A percentile compares a stretch with the other conserved stretches of the same genome.
These are phyloP conservation scores for Ochropacha duplaris DNA, from an alignment of 2,888 invertebrate species.

Conservation along the genomic window DNA sequence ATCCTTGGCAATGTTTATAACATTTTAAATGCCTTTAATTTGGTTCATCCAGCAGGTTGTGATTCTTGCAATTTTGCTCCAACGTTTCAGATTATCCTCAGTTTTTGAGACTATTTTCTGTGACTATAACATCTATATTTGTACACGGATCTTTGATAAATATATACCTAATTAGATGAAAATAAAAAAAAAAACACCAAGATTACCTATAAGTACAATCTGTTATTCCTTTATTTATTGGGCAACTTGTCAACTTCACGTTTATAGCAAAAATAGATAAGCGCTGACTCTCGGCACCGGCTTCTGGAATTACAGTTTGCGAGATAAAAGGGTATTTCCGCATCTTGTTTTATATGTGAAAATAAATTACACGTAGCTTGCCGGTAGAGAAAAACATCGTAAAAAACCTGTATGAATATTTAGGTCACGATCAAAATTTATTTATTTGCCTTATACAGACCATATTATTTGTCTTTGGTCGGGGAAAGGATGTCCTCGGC, in stretches of 20 bases:
- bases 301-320: conserved; percentile 4
- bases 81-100: too few species aligned
- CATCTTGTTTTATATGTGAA: not conserved
- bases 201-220: not conserved
- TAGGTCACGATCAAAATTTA: not conserved
- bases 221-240: conserved; percentile 2
- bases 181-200: too few species aligned
- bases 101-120: too few species aligned
- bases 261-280: conserved; percentile 5
- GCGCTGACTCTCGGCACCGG: not conserved
- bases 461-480: too few species aligned
- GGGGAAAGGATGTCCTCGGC: too few species aligned
- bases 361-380: not conserved
- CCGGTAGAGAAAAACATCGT: not conserved
- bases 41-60: too few species aligned
- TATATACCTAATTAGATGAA: too few species aligned
- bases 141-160: too few species aligned
- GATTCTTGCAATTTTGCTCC: too few species aligned
- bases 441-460: not conserved
- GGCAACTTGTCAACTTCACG: not conserved
- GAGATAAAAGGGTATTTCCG: conserved; percentile 6
- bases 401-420: not conserved
- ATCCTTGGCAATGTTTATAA: too few species aligned
- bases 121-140: too few species aligned
- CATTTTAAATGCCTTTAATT: too few species aligned